Base-by-base conservation (phyloP, 2,888 invertebrate species). In the Drosophila robusta region DNA sequence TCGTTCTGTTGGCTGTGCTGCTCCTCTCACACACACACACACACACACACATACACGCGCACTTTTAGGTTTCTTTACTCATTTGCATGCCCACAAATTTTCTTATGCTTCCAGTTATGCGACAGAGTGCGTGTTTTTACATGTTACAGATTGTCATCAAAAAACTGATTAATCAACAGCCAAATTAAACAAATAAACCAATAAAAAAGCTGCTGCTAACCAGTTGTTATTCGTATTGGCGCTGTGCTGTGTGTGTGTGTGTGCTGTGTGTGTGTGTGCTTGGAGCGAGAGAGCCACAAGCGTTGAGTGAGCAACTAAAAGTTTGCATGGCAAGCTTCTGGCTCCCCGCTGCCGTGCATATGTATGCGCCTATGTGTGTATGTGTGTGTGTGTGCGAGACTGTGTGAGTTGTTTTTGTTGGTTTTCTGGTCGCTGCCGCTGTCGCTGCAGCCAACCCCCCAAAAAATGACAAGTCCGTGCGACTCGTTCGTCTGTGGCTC, bases 401-500 rank as follows among this genome's bases (percentile, higher is more conserved):
- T 41, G 54, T 6, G 14, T 49, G 29, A 12, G 52, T 54, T 49
- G 70, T 14, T 34, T 39, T 36, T 26, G 54, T 42, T 50, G 72
- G 16, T 45, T 58, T 52, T 52, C 54, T 54, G 54, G 54, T 44
- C 44, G 69, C 16, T 52, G 75, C 49, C 51, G 75, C 54, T 74
- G 61, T 51, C 61, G 69, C 75, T 60, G 75, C 62, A 63, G 76
- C 69, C 78, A 74, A 78, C 75, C 78, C 78, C 78, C 78, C 56
- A 82, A 65, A 57, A 80, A 69, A 29, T 82, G 68, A 71, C 70
- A 75, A 71, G 79, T 76, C 75, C 75, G 50, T 76, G 70, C 54
- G 75, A 67, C 57, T 79, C 70, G 77, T 62, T 75, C 75, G 81
- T 84, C 85, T 80, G 78, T 78, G 88, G 75, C 88, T 81, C 80